Conservation (phyloP, 2,797 vertebrate species). For the Setipinna tenuifilis region DNA sequence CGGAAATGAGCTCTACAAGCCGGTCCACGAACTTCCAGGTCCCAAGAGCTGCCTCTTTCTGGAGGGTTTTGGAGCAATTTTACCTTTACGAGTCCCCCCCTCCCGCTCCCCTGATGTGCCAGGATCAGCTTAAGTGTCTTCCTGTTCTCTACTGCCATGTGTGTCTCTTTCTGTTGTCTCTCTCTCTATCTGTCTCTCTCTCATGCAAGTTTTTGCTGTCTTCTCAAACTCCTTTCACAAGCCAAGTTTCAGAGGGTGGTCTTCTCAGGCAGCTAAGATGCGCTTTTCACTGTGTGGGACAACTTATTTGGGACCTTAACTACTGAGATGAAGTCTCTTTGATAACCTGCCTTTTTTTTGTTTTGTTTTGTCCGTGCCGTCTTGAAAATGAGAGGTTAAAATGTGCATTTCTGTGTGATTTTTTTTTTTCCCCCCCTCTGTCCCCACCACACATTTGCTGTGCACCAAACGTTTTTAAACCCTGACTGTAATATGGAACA, state of each 20-base stretch:
- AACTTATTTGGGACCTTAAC: constrained; percentile 40
- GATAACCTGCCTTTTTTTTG: not conserved
- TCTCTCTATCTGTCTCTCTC: too few species aligned
- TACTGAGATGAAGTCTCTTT: constrained; percentile 33
- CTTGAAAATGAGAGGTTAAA: too few species aligned
- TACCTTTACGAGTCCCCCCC: not conserved
- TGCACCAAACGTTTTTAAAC: not conserved
- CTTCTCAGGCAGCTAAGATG: constrained; percentile 69
- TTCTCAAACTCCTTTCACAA: constrained; percentile 32
- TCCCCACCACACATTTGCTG: not conserved
- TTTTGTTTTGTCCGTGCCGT: not conserved
- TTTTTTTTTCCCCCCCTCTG: not conserved
- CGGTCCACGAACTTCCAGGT: not conserved
- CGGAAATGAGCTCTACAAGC: not conserved
- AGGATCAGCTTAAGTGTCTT: constrained; percentile 13
- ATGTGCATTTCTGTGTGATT: not conserved
- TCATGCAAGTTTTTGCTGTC: constrained; percentile 31
- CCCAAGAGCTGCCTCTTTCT: not conserved
- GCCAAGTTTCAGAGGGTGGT: constrained; percentile 54
- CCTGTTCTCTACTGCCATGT: constrained; percentile 28
- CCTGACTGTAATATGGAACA: not conserved
- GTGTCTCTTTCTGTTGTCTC: constrained; percentile 25
- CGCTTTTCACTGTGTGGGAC: constrained; percentile 56
- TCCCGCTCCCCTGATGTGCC: not conserved
- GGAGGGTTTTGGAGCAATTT: constrained; percentile 2